A percentile compares a stretch with the other conserved stretches of the same genome.
Conservation (phyloP, 92 coral and sea anemone genomes). For the Epizoanthus stellaris region DNA sequence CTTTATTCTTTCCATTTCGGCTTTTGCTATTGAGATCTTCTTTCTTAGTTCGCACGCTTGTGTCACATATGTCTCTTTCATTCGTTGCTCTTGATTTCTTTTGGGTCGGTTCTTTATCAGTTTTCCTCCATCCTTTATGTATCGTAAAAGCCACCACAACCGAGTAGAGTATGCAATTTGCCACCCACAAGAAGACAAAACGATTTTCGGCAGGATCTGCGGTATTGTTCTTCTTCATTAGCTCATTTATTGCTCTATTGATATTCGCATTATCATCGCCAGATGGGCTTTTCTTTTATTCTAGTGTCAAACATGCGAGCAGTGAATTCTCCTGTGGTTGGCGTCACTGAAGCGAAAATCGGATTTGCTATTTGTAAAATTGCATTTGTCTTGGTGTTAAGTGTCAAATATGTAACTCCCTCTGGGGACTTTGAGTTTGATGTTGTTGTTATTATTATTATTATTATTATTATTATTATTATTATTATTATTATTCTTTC, state of each 20-base stretch:
- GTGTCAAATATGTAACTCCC: background rate
- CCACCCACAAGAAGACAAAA: constrained; percentile 20
- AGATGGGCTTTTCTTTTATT: background rate
- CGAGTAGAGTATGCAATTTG: background rate
- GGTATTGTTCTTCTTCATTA: background rate
- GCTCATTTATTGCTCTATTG: background rate
- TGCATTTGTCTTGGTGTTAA: background rate
- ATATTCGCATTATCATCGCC: background rate
- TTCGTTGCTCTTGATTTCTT: too few species aligned
- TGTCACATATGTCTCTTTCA: too few species aligned
- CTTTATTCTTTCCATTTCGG: too few species aligned
- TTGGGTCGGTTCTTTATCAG: too few species aligned
- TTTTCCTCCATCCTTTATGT: too few species aligned
- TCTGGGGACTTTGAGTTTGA: background rate
- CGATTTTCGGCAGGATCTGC: background rate
- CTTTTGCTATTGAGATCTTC: too few species aligned
- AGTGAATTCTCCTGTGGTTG: background rate
- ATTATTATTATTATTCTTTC: too few species aligned
- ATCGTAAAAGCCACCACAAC: too few species aligned
- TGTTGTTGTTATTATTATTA: too few species aligned
- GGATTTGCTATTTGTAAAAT: background rate
- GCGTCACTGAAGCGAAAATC: background rate
- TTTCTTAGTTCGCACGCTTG: too few species aligned
- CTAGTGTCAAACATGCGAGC: background rate
- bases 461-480: too few species aligned